These are phyloP conservation scores for Battus philenor DNA, from an alignment of 1,140 invertebrate genomes.

Conservation along the genomic window DNA sequence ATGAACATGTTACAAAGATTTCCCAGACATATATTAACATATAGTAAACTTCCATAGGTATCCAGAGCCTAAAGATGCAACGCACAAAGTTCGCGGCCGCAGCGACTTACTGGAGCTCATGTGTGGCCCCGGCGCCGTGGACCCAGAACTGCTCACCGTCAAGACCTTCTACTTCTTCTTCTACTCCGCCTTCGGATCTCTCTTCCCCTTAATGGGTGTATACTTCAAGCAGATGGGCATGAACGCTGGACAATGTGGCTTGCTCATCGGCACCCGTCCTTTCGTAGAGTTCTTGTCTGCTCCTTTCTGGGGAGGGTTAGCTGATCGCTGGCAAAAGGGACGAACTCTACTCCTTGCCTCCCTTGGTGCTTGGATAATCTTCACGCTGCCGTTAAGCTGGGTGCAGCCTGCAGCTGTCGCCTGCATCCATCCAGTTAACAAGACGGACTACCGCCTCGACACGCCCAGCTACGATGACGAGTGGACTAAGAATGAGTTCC, in stretches of 20 bases:
- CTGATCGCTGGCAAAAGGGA: slow-evolving; percentile 92
- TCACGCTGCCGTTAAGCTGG: slow-evolving; percentile 96
- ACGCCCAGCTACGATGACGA: slow-evolving; percentile 69
- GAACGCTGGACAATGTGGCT: slow-evolving; percentile 96
- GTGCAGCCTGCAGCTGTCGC: slow-evolving; percentile 94
- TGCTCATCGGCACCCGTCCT: slow-evolving; percentile 93
- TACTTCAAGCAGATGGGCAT: slow-evolving; percentile 99
- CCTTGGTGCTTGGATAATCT: slow-evolving; percentile 95
- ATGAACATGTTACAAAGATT: too few species aligned
- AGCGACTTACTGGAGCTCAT: slow-evolving; percentile 89
- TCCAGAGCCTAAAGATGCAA: slow-evolving; percentile 89
- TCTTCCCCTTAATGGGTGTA: slow-evolving; percentile 98
- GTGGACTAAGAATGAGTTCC: slow-evolving; percentile 24
- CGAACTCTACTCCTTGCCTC: slow-evolving; percentile 94
- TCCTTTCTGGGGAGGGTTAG: slow-evolving; percentile 97
- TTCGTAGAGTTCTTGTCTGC: slow-evolving; percentile 98
- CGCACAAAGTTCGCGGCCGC: slow-evolving; percentile 90
- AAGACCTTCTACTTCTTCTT: slow-evolving; percentile 99
- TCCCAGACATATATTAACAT: too few species aligned
- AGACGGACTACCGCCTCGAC: slow-evolving; percentile 78
- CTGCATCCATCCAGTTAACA: slow-evolving; percentile 88
- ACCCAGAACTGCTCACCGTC: slow-evolving; percentile 93
- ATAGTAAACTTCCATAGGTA: too few species aligned
- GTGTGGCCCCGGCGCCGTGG: slow-evolving; percentile 85
- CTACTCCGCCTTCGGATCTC: slow-evolving; percentile 98